These are phyloP conservation scores for Acrocyrtus sp. DNA, from an alignment of 2,888 invertebrate species.

Conservation along the genomic window DNA sequence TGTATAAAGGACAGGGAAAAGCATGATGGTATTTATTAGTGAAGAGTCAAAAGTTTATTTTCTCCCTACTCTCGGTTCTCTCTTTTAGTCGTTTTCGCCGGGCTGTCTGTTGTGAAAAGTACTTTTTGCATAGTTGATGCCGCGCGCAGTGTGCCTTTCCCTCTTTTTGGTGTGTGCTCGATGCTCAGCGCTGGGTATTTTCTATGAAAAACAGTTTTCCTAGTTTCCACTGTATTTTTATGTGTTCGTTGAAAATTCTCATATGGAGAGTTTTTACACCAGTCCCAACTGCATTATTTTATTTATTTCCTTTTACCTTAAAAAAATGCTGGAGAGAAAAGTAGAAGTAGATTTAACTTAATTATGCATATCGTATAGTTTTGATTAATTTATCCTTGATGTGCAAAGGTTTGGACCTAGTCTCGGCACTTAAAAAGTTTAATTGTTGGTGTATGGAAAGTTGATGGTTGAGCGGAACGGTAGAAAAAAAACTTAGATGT, in stretches of 20 bases:
- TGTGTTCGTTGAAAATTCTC: conserved; percentile 5
- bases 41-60: background rate
- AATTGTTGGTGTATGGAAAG: too few species aligned
- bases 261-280: conserved; percentile 7
- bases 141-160: background rate
- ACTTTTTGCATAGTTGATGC: background rate
- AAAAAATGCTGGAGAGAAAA: background rate
- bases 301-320: conserved; percentile 15
- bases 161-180: background rate
- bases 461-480: too few species aligned
- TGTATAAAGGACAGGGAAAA: conserved; percentile 29
- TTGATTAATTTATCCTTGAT: conserved; percentile 26
- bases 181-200: background rate
- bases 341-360: background rate
- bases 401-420: conserved; percentile 13
- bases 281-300: conserved; percentile 31
- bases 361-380: conserved; percentile 28
- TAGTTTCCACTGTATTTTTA: too few species aligned
- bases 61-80: background rate
- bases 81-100: background rate
- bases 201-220: background rate
- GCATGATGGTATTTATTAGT: conserved; percentile 41
- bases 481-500: too few species aligned
- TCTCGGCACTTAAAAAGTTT: background rate
- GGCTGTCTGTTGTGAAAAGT: too few species aligned